These are phyloP conservation scores for Micropterix aruncella DNA, from an alignment of 2,888 invertebrate genomes.

Conservation along the genomic window DNA sequence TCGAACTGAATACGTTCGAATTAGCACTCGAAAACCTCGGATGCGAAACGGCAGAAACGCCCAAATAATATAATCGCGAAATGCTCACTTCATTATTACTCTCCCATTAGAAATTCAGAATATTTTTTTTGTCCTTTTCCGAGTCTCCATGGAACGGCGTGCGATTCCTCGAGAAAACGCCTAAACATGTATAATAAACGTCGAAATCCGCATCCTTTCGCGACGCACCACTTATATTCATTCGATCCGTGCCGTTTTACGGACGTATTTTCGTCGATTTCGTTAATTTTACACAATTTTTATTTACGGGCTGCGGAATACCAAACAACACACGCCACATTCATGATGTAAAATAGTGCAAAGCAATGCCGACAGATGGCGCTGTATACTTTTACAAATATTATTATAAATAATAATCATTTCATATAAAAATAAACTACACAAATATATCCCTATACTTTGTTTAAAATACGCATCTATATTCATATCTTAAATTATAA, in stretches of 20 bases:
- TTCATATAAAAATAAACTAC: too few relatives aligned
- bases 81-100: conserved; percentile 38
- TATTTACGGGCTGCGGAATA: conserved; percentile 37
- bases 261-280: not conserved
- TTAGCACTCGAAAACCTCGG: too few relatives aligned
- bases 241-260: not conserved
- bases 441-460: too few relatives aligned
- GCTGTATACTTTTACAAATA: not conserved
- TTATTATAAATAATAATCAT: too few relatives aligned
- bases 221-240: not conserved
- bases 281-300: conserved; percentile 25
- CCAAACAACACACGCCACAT: conserved; percentile 46
- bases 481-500: too few relatives aligned
- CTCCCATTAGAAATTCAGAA: conserved; percentile 31
- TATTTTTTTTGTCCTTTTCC: conserved; percentile 36
- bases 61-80: conserved; percentile 17
- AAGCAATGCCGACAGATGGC: not conserved
- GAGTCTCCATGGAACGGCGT: conserved; percentile 36
- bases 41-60: too few relatives aligned
- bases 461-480: too few relatives aligned
- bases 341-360: conserved; percentile 24
- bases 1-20: too few relatives aligned
- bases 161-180: conserved; percentile 35
- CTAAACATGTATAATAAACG: conserved; percentile 22
- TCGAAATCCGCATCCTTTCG: not conserved